Percentiles rank a stretch among this genome's conserved stretches.
phyloP scores from a whole-genome alignment of 2,888 invertebrate species.

The Pogonocherus hispidulus region DNA sequence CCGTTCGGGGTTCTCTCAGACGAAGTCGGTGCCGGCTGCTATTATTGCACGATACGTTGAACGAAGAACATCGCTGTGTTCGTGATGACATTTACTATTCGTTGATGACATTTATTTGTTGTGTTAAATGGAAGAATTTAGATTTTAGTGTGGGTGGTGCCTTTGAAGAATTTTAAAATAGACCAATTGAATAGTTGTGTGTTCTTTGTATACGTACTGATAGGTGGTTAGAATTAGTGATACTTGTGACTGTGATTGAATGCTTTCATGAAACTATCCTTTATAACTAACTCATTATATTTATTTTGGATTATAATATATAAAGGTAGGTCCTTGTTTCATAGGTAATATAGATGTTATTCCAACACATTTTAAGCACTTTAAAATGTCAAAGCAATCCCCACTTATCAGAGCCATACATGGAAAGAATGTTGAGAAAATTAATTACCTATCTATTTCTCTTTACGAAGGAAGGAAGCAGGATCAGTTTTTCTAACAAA shows the following conservation, averaged over 20 bases:
- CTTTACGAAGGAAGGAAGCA: no score
- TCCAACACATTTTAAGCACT: no score
- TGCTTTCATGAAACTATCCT: background rate
- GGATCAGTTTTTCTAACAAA: no score
- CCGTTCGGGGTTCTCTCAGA: conserved; percentile 43
- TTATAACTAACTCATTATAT: background rate
- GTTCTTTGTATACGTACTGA: background rate
- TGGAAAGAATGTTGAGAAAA: no score
- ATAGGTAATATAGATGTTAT: no score
- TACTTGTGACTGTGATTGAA: background rate
- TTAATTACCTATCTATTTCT: no score
- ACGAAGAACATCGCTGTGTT: conserved; percentile 43
- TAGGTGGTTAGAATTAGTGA: background rate
- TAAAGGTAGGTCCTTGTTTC: background rate
- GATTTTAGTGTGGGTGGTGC: conserved; percentile 3
- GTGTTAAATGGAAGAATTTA: background rate
- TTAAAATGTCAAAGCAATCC: no score
- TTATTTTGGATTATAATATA: background rate
- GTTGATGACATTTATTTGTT: background rate
- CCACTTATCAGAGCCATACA: no score
- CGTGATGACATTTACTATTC: background rate
- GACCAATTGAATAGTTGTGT: background rate
- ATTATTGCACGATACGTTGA: conserved; percentile 55
- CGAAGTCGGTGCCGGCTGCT: conserved; percentile 48
- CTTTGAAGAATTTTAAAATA: background rate